A percentile compares a stretch with the other conserved stretches of the same genome.
Evolutionary conservation across 1,140 invertebrate genomes (phyloP).

Genomic region (Dendrolimus punctatus): DNA sequence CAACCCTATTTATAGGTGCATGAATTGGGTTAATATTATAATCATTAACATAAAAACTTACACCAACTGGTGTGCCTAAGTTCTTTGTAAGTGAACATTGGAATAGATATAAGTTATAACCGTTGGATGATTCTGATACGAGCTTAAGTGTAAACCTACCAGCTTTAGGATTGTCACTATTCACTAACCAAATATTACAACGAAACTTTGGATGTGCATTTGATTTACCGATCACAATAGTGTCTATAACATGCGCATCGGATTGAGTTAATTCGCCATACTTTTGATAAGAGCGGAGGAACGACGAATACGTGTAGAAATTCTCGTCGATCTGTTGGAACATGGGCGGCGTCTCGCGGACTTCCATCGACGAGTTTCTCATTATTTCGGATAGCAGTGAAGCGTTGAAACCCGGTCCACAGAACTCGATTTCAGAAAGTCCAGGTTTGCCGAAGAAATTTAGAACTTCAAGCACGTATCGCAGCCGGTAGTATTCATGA

Average conservation of each 20-base stretch:
- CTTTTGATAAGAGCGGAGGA: constrained; percentile 66
- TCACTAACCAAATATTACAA: constrained; percentile 73
- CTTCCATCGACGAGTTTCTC: constrained; percentile 55
- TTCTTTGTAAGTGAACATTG: constrained; percentile 61
- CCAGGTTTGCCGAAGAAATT: constrained; percentile 82
- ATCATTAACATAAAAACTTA: constrained; percentile 70
- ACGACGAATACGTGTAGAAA: constrained; percentile 72
- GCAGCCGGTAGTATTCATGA: constrained; percentile 82
- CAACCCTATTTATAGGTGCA: constrained; percentile 65
- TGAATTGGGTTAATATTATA: constrained; percentile 64
- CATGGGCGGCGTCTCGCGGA: constrained; percentile 58
- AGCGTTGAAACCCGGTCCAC: constrained; percentile 67
- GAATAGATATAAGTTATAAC: constrained; percentile 62
- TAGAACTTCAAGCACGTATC: constrained; percentile 83
- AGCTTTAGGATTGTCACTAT: constrained; percentile 63
- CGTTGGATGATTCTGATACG: constrained; percentile 40
- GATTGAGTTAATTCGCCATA: constrained; percentile 45
- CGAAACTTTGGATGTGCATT: constrained; percentile 57
- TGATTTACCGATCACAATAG: constrained; percentile 65
- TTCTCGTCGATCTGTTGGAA: constrained; percentile 70
- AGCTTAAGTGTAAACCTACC: constrained; percentile 67
- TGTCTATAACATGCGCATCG: constrained; percentile 54
- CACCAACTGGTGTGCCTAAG: constrained; percentile 65
- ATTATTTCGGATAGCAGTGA: constrained; percentile 63
- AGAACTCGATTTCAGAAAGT: constrained; percentile 64